Evolutionary conservation across 2,113 vertebrate species (phyloP).

Genomic region (Genyomyrus donnyi): DNA sequence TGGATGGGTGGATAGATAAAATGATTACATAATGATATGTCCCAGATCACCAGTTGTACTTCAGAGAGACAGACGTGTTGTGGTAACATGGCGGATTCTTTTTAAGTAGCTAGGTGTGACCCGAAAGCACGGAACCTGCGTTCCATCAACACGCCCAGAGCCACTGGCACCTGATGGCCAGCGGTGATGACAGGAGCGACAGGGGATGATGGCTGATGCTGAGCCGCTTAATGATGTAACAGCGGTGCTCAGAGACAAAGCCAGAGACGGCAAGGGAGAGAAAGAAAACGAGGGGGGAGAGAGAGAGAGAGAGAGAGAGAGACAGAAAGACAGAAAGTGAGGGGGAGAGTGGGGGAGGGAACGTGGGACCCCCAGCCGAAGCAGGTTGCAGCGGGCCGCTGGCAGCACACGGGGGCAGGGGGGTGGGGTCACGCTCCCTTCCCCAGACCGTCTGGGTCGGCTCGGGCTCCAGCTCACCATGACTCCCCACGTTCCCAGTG

Average conservation of each 20-base stretch:
- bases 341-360: background rate
- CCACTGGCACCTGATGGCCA: background rate
- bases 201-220: background rate
- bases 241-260: background rate
- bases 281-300: background rate
- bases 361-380: background rate
- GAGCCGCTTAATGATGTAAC: background rate
- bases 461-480: background rate
- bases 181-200: background rate
- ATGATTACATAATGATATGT: background rate
- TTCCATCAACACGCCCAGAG: background rate
- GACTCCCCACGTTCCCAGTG: background rate
- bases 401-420: background rate
- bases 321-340: constrained; percentile 15
- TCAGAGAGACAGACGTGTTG: background rate
- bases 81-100: background rate
- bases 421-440: background rate
- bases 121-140: background rate
- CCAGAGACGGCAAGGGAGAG: constrained; percentile 22
- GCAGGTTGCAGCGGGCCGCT: background rate
- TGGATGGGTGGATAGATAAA: background rate
- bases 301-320: too few species aligned
- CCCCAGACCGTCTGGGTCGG: background rate
- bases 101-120: background rate
- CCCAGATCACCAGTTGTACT: background rate